phyloP scores from a whole-genome alignment of 2,797 vertebrate genomes.

The Rhadinocentrus ornatus region DNA sequence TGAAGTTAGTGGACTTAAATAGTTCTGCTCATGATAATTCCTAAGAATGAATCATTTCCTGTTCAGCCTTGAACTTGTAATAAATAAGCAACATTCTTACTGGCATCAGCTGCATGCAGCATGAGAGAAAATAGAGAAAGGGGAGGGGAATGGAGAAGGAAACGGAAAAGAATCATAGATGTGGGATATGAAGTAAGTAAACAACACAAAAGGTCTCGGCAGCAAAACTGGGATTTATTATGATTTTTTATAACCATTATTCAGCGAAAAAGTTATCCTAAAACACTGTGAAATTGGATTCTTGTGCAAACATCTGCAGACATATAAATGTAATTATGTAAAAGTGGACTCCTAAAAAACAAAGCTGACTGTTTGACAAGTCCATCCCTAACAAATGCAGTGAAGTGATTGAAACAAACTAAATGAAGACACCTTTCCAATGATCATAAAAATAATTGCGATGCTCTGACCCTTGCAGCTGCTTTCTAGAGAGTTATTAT shows the following conservation, averaged over 20 bases:
- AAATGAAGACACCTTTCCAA: conserved; percentile 35
- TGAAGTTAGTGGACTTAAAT: conserved; percentile 44
- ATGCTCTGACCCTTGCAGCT: conserved; percentile 66
- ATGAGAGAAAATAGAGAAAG: conserved; percentile 54
- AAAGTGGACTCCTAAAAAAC: not conserved
- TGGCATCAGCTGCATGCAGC: conserved; percentile 70
- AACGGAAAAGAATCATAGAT: conserved; percentile 16
- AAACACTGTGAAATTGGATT: conserved; percentile 8
- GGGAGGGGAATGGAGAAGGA: conserved; percentile 22
- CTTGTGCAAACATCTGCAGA: conserved; percentile 19
- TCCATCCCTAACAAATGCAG: conserved; percentile 1
- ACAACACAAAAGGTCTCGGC: conserved; percentile 16
- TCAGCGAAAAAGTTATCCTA: conserved; percentile 22
- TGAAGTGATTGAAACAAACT: conserved; percentile 9
- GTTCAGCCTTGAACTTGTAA: conserved; percentile 80
- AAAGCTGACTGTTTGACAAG: conserved; percentile 2
- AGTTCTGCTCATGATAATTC: conserved; percentile 62
- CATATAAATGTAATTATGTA: conserved; percentile 1
- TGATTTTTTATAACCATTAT: conserved; percentile 15
- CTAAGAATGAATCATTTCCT: conserved; percentile 82
- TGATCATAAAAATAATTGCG: conserved; percentile 39
- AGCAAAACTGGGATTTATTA: conserved; percentile 22
- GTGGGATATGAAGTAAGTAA: conserved; percentile 17
- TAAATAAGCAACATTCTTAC: conserved; percentile 81
- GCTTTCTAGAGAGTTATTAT: conserved; percentile 77